These are phyloP conservation scores for Oscheius sp. DNA, from an alignment of 2,888 invertebrate species.

Conservation along the genomic window DNA sequence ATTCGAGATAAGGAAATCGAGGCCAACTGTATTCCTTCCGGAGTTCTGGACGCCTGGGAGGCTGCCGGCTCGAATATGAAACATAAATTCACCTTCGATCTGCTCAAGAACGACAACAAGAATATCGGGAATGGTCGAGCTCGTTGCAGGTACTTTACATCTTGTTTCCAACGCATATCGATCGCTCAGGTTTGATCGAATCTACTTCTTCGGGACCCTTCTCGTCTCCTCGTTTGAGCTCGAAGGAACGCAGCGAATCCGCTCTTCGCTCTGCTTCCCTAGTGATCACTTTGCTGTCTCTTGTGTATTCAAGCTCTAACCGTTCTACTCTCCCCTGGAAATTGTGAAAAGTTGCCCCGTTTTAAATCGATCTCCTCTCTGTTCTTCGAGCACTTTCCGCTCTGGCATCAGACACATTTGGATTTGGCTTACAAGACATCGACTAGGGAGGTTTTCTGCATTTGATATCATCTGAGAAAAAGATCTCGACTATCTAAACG, in stretches of 20 bases:
- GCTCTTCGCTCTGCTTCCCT: constrained; percentile 62
- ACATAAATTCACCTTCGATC: constrained; percentile 79
- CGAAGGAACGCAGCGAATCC: constrained; percentile 64
- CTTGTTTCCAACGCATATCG: neutral
- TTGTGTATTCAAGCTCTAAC: constrained; percentile 29
- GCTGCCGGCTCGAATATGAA: constrained; percentile 77
- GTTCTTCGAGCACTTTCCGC: too few relatives aligned
- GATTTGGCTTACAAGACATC: too few relatives aligned
- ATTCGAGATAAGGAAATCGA: constrained; percentile 78
- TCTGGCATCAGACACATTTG: too few relatives aligned
- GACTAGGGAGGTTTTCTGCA: too few relatives aligned
- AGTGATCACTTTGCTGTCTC: constrained; percentile 70
- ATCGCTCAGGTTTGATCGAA: constrained; percentile 48
- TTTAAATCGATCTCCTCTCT: too few relatives aligned
- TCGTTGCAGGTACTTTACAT: constrained; percentile 31
- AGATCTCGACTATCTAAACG: too few relatives aligned
- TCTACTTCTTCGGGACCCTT: constrained; percentile 58
- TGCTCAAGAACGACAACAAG: constrained; percentile 78
- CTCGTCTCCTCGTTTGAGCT: constrained; percentile 59
- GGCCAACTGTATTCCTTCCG: constrained; percentile 64
- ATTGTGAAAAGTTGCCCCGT: too few relatives aligned
- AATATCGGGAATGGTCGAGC: constrained; percentile 36
- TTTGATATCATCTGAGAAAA: too few relatives aligned
- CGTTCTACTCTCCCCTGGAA: too few relatives aligned
- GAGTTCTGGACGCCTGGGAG: constrained; percentile 76